Conservation (phyloP, 2,797 vertebrate genomes). For the Chelon labrosus region DNA sequence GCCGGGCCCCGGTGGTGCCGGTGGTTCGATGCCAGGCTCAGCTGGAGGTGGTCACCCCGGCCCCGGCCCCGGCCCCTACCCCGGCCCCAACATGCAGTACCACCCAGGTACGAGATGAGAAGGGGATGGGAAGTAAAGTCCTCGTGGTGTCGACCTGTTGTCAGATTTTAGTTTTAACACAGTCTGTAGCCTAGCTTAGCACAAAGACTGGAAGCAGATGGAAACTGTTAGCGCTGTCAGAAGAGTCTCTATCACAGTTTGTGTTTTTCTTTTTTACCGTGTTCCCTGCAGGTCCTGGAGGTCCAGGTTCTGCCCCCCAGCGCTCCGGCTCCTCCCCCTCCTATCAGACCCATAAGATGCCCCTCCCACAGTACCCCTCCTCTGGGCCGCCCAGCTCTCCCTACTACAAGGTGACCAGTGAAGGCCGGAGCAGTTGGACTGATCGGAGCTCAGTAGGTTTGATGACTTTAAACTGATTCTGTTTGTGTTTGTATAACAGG, state of each 20-base stretch:
- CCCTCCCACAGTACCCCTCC: slow-evolving; percentile 83
- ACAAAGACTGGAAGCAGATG: not conserved
- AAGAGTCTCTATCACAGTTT: not conserved
- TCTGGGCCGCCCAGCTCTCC: slow-evolving; percentile 80
- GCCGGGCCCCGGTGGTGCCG: slow-evolving; percentile 52
- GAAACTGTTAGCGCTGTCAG: too few species aligned
- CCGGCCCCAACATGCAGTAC: slow-evolving; percentile 88
- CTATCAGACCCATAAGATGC: slow-evolving; percentile 89
- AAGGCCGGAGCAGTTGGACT: too few species aligned
- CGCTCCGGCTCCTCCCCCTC: slow-evolving; percentile 88
- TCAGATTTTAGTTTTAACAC: too few species aligned
- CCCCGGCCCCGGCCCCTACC: slow-evolving; percentile 66
- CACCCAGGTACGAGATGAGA: slow-evolving; percentile 69
- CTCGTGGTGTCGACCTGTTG: too few species aligned
- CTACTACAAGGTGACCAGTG: slow-evolving; percentile 85
- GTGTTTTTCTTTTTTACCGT: not conserved
- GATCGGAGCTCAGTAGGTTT: too few species aligned
- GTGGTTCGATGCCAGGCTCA: slow-evolving; percentile 53
- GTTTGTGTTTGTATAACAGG: slow-evolving; percentile 75
- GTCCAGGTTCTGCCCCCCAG: slow-evolving; percentile 82
- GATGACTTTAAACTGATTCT: not conserved
- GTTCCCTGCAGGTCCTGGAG: slow-evolving; percentile 57
- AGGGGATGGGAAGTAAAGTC: too few species aligned
- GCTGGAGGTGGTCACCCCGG: slow-evolving; percentile 46
- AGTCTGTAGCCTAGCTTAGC: too few species aligned